Percentiles rank a stretch among this genome's conserved stretches.
Evolutionary conservation across 2,113 vertebrate genomes (phyloP).

Genomic region (Menura novaehollandiae): DNA sequence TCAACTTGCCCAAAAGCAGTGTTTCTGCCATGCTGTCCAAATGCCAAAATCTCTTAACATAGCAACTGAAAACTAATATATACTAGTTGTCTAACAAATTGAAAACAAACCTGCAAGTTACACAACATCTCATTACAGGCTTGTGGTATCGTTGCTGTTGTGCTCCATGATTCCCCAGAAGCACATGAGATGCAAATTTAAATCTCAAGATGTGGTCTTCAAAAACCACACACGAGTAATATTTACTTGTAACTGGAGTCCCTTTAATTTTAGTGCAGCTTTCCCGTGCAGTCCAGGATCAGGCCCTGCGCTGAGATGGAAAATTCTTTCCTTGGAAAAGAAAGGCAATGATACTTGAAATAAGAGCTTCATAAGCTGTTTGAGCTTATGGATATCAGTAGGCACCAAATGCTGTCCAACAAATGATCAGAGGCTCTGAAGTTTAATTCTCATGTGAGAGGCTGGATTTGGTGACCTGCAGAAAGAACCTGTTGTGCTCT

Average conservation of each 20-base stretch:
- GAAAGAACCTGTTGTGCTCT: background rate
- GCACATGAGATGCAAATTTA: accelerated
- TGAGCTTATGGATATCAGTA: background rate
- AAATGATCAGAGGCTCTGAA: background rate
- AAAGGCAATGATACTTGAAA: slow-evolving; percentile 8
- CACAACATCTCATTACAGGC: background rate
- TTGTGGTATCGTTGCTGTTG: background rate
- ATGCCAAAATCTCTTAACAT: background rate
- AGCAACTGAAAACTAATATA: background rate
- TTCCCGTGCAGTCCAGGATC: background rate
- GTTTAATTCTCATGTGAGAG: background rate
- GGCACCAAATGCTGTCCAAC: background rate
- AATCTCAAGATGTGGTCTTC: background rate
- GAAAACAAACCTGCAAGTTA: background rate
- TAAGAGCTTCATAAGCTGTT: background rate
- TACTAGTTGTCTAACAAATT: background rate
- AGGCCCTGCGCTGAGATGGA: background rate
- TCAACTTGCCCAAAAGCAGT: background rate
- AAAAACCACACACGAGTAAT: background rate
- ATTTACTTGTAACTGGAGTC: background rate
- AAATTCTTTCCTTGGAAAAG: background rate
- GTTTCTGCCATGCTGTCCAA: background rate
- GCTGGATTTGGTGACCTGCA: background rate
- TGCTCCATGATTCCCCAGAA: background rate
- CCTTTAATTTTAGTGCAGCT: background rate